Evolutionary conservation across 2,113 vertebrate species (phyloP), one percentile per base, ranked within the genome.

Genomic region (Nycticebus coucang): DNA sequence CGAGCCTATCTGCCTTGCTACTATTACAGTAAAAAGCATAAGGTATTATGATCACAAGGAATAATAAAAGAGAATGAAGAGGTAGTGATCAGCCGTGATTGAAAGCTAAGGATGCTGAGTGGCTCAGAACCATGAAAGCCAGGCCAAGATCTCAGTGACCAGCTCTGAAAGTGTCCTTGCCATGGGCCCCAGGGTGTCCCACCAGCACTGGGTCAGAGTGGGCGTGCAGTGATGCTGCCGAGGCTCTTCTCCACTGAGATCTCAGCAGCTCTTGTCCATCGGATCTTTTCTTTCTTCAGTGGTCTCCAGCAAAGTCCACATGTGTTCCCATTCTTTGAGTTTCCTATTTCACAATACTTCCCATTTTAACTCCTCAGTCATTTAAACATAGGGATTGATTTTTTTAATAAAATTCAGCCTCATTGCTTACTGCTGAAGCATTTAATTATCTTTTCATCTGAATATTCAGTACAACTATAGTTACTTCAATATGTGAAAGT

Each of bases 171-270:
- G 24, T 1, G 1, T 24, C 7, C 0, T 0, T 14, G 60, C 3
- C 3, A 28, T 12, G 45, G 68, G 26, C 14, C 14, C 37, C 18
- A 18, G 33, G 28, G 28, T 13, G 18, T 50, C 19, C 19, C 6
- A 0, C 21, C 8, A 5, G 33, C 5, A 0, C 14, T 3, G 30
- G 57, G 11, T 35, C 50, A 4, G 15, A 33, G 22, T 4, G 0
- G n/a, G 37, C 9, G 4, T 59, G 53, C 62, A 33, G 8, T 37
- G n/a, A 11, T 14, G 59, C 53, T n/a, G 53, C 57, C 1, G 9
- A 45, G 15, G 10, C 35, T 82, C 50, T 13, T 26, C 55, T 41
- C 14, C 4, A 7, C 1, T 1, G 59, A 45, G 41, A 33, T 4
- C 33, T 19, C 19, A 26, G 24, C 50, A 84, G 50, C 41, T 59